Percentiles rank a stretch among this genome's conserved stretches.
Conservation (phyloP, 2,888 invertebrate genomes). For the Halocaridina rubra region DNA sequence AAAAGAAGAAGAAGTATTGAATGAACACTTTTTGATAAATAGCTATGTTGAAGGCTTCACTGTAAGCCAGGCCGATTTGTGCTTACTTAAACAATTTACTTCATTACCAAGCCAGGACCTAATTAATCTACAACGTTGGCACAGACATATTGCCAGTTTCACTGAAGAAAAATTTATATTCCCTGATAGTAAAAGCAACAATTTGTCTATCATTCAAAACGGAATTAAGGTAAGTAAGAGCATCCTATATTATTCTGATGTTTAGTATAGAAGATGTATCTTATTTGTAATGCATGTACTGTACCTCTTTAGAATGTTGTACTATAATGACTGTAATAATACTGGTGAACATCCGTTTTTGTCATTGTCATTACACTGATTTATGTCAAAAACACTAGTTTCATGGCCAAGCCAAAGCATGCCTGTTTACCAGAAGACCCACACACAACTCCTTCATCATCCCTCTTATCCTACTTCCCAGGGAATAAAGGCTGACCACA, state of each 20-base stretch:
- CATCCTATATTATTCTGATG: neutral
- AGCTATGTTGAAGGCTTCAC: slow-evolving; percentile 42
- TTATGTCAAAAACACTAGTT: no score
- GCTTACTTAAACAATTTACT: slow-evolving; percentile 10
- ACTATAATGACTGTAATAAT: neutral
- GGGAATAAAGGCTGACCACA: no score
- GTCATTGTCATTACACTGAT: no score
- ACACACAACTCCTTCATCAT: no score
- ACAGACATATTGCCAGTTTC: slow-evolving; percentile 39
- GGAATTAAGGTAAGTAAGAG: slow-evolving; percentile 20
- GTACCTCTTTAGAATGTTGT: neutral
- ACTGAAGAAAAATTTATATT: slow-evolving; percentile 14
- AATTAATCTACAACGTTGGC: slow-evolving; percentile 35
- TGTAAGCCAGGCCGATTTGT: slow-evolving; percentile 24
- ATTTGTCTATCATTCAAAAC: slow-evolving; percentile 1
- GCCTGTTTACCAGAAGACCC: no score
- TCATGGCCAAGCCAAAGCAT: no score
- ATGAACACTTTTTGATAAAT: slow-evolving; percentile 36
- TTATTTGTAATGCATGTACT: neutral
- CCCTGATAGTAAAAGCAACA: neutral
- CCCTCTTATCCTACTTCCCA: no score
- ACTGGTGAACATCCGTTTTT: no score
- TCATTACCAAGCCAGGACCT: slow-evolving; percentile 16
- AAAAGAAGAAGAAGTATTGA: slow-evolving; percentile 20
- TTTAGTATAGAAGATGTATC: neutral